Evolutionary conservation across 1,140 invertebrate species (phyloP).

Genomic region (Schmidtea mediterranea): DNA sequence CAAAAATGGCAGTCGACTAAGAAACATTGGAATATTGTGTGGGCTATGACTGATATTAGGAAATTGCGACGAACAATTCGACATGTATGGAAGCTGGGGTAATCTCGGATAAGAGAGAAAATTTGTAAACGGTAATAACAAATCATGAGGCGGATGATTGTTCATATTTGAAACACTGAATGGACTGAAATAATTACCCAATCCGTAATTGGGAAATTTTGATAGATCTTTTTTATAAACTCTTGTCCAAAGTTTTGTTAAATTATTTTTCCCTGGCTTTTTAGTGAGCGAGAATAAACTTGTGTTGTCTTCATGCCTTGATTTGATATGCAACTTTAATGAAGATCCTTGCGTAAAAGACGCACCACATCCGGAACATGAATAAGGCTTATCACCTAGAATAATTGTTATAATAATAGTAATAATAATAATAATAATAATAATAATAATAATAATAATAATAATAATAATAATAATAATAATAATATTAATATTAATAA

Average conservation of each 20-base stretch:
- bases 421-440: background rate
- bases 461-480: background rate
- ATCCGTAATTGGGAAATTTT: background rate
- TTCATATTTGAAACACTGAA: too few species aligned
- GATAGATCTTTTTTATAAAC: constrained; percentile 4
- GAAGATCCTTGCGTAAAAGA: constrained; percentile 4
- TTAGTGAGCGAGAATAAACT: background rate
- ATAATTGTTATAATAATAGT: too few species aligned
- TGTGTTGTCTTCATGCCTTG: constrained; percentile 4
- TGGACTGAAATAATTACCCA: too few species aligned
- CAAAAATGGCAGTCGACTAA: too few species aligned
- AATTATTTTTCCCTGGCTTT: constrained; percentile 5
- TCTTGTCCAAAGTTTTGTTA: constrained; percentile 6
- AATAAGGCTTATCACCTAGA: constrained; percentile 7
- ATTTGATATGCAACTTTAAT: constrained; percentile 6
- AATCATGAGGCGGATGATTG: too few species aligned
- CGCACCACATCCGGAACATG: constrained; percentile 4
- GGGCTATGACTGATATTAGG: too few species aligned
- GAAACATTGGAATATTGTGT: too few species aligned
- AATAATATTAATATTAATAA: background rate
- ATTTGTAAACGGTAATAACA: too few species aligned
- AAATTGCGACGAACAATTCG: too few species aligned
- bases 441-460: background rate
- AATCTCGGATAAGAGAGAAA: too few species aligned
- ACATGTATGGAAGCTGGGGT: too few species aligned